phyloP scores from a whole-genome alignment of 2,797 vertebrate genomes.

The Macroramphosus scolopax region DNA sequence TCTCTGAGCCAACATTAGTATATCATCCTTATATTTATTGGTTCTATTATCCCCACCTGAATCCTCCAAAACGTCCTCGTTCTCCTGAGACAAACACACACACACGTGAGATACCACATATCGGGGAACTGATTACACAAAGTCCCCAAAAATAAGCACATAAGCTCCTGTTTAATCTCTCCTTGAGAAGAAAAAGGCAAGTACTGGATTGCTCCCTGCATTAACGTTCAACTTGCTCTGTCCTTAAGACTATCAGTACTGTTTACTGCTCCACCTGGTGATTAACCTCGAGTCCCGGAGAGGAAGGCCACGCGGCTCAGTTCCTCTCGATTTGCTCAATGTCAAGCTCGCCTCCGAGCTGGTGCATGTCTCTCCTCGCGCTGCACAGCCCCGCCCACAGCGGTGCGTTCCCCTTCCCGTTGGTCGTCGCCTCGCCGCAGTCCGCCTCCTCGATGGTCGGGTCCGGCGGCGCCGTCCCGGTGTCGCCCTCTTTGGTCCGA shows the following conservation, averaged over 20 bases:
- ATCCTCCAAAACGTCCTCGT: constrained; percentile 3
- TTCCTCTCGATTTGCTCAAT: constrained; percentile 97
- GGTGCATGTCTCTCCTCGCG: constrained; percentile 73
- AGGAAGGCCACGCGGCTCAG: constrained; percentile 70
- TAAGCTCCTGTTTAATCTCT: constrained; percentile 43
- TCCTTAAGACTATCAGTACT: constrained; percentile 66
- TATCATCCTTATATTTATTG: constrained; percentile 26
- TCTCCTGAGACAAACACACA: too few relatives aligned
- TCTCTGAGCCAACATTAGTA: constrained; percentile 37
- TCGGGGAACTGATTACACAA: constrained; percentile 25
- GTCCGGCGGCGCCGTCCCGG: constrained; percentile 57
- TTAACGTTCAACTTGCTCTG: too few relatives aligned
- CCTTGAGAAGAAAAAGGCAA: constrained; percentile 34
- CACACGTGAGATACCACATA: constrained; percentile 42
- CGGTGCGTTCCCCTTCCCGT: constrained; percentile 64
- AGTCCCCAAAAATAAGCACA: constrained; percentile 35
- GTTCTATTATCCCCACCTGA: constrained; percentile 24
- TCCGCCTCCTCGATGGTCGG: constrained; percentile 76
- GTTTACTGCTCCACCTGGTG: constrained; percentile 54
- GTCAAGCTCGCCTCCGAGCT: constrained; percentile 90
- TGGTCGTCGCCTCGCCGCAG: constrained; percentile 43
- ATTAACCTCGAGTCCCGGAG: constrained; percentile 42
- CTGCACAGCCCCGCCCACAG: constrained; percentile 73
- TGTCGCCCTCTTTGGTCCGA: constrained; percentile 50
- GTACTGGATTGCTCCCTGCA: constrained; percentile 39